Percentiles rank a stretch among this genome's conserved stretches.
Evolutionary conservation across 2,888 invertebrate species (phyloP).

Genomic region (Lycia hirtaria): DNA sequence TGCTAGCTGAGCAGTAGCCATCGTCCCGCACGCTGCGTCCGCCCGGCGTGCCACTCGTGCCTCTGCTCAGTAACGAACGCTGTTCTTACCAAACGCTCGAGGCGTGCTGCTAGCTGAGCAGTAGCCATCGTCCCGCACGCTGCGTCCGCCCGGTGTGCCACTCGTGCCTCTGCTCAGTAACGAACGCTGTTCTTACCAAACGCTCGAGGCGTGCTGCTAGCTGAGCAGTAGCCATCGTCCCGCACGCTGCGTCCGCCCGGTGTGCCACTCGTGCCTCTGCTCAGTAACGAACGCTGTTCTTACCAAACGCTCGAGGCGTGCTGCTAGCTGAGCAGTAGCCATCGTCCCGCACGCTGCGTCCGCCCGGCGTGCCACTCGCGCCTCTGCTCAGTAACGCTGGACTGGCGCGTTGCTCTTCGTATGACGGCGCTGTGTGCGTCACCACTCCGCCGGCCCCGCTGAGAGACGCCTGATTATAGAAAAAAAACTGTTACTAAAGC

Average conservation of each 20-base stretch:
- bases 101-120: not conserved
- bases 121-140: too few species aligned
- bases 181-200: constrained; percentile 73
- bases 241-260: too few species aligned
- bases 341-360: constrained; percentile 84
- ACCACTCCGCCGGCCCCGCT: constrained; percentile 62
- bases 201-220: constrained; percentile 79
- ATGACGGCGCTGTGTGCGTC: constrained; percentile 77
- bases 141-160: too few species aligned
- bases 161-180: not conserved
- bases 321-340: constrained; percentile 89
- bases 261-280: not conserved
- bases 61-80: not conserved
- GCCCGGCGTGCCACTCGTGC: too few species aligned
- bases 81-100: not conserved
- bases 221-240: too few species aligned
- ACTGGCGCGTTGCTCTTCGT: constrained; percentile 78
- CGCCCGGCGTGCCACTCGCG: constrained; percentile 71
- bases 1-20: too few species aligned
- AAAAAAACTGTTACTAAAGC: not conserved
- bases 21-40: too few species aligned
- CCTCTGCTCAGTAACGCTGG: constrained; percentile 72
- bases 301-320: constrained; percentile 87
- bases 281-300: constrained; percentile 36
- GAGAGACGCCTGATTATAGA: constrained; percentile 61